Base-by-base conservation (phyloP, 2,113 vertebrate species). In the Sapayoa aenigma region DNA sequence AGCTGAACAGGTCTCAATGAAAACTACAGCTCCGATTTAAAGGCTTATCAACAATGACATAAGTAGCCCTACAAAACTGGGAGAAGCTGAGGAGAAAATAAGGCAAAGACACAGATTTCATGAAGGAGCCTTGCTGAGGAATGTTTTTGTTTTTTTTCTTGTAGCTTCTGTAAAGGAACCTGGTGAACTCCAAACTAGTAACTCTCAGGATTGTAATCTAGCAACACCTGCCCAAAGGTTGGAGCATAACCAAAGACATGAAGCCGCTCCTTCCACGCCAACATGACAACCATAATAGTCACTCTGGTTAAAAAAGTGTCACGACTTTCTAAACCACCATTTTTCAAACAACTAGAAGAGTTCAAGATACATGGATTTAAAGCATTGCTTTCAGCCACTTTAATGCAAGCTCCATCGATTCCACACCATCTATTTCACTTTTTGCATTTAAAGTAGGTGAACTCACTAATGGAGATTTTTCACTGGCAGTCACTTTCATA, bases 191-290 rank as follows among this genome's bases (percentile, higher is more conserved):
- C 50, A 89, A 66, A 73, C 24, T 3, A 74, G 28, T 15, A 89
- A 74, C 12, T 7, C 13, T 72, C 20, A 67, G 25, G 46, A 62
- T 69, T 49, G 80, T 22, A 74, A 68, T 53, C n/a, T 11, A 84
- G 68, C 55, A 81, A 55, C 35, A 47, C 28, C 53, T 81, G 30
- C 27, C 24, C 50, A 46, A 71, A 91, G 20, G 24, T 42, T 62
- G 46, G 8, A 78, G 9, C 0, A 0, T 11, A 72, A 84, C 23
- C 72, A 42, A 82, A 90, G 1, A 0, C 24, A 50, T 5, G 6
- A 72, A 82, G 35, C 9, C 24, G 5, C 5, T 89, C 10, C 18
- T 84, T 75, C 27, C 35, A 37, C 6, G 9, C 55, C 53, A 71
- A 41, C 0, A 0, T 9, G 19, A 19, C 82, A 52, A 67, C 46